Evolutionary conservation across 2,888 invertebrate genomes (phyloP), one percentile per base, ranked within the genome.

Genomic region (Pycnomerus fuliginosus): DNA sequence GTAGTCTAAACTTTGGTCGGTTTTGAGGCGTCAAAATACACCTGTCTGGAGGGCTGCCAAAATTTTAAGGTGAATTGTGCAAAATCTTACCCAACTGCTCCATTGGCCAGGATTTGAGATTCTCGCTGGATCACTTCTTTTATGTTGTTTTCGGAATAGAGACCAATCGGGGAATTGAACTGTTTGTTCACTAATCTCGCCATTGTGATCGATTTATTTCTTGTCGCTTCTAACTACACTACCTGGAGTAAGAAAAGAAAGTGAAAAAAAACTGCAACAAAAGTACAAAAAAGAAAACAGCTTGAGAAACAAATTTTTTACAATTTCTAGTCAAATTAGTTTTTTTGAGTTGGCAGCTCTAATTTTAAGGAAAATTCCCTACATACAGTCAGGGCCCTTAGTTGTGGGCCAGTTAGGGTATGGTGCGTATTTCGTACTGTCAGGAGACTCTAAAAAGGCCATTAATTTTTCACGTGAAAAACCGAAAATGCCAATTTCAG

Each of bases 111-210:
- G 64, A 87, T 80, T 71, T 84, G 82, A 56, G 87, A 76, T 69
- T 90, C 89, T 61, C 85, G 84, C 67, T 83, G 80, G 61, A 91
- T 76, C 20, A 90, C 85, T 69, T 88, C 90, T 70, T 86, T 82
- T 56, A 91, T 84, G 69, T 87, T 85, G 66, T 84, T 78, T 62
- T 83, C 83, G 22, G 90, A 90, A 72, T 91, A 91, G 42, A 91
- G 76, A 69, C 86, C 86, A 64, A 91, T 88, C 53, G 91, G 90
- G 56, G 90, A 87, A 76, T 91, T 91, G 78, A 90, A 91, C 75
- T 91, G 90, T 74, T 87, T 89, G 78, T 90, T 89, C 60, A 89
- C 87, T 73, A 90, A 76, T 70, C 75, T 78, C 67, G 86, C 82
- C 87, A 87, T 87, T 35, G 15, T 2, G n/a, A 3, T 31, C 2